Base-by-base conservation (phyloP, 2,113 vertebrate species). In the Osmerus eperlanus region DNA sequence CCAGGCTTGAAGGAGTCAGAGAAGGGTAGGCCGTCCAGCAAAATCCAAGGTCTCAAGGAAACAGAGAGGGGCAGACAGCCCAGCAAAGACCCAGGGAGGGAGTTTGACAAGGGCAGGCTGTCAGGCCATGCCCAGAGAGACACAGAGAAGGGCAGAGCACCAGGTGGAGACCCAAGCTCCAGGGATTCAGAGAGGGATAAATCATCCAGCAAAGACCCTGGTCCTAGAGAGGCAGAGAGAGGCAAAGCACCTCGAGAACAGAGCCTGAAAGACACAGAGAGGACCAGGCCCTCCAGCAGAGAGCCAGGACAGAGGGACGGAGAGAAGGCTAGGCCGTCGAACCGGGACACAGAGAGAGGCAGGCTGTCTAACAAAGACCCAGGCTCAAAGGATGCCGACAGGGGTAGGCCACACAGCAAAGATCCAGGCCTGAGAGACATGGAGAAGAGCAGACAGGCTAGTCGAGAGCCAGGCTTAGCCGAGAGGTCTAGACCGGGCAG, bases 1-100 rank as follows among this genome's bases (percentile, higher is more conserved):
- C 58, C 68, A 16, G 74, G 71, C 74, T 70, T 83, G 86, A 89
- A 87, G 84, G 88, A 90, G 69, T 53, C 70, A 69, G 89, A 90
- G 71, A 89, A 84, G 71, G 79, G 73, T 56, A 87, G 76, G 52
- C 19, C 15, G 0, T 3, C 72, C 32, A 83, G 70, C 76, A 86
- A 84, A 83, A 87, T 87, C 60, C 64, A 73, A 3, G 79, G 78
- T 73, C 28, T 81, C 52, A 90, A 86, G 81, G 88, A 90, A 51
- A 79, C 55, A 1, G 88, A 89, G 16, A 85, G 79, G 51, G 87
- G 79, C 21, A 79, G 80, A 72, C 54, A 65, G 36, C 62, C 65
- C 23, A 82, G 77, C 68, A 81, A 81, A 83, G 86, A 89, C 9
- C 41, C 9, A 47, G 41, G 41, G 41, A 47, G 41, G 5, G 32